Evolutionary conservation across 2,888 invertebrate species (phyloP), one percentile per base, ranked within the genome.

Genomic region (Cistogaster globosa): DNA sequence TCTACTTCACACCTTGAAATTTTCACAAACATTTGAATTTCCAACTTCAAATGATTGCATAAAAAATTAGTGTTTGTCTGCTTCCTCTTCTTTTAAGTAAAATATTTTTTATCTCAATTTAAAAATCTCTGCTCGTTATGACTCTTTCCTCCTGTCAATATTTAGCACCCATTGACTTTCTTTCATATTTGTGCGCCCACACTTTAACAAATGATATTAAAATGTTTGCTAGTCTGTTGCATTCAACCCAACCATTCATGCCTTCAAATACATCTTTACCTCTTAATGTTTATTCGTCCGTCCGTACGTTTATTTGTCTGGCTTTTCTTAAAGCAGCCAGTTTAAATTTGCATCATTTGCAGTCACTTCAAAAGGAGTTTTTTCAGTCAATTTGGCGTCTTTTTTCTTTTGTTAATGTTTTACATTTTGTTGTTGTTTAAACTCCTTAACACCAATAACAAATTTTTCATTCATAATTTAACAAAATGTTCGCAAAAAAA

Each of bases 381-480:
- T 32, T 67, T 36, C 51, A 86, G 77, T 74, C 77, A 81, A 62
- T 38, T 68, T 77, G 74, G 75, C 75, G 65, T 65, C 76, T 36
- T 58, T 67, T 36, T 38, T 65, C n/a, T 62, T 32, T 16, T n/a
- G 7, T 20, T 53, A 53, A 53, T 63, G 11, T 72, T 38, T 18
- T 32, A 45, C 20, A 38, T 68, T 58, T 48, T 71, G 32, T 26
- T 60, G 42, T 62, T 68, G 62, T 48, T 74, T 36, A 57, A 63
- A 77, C 76, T 68, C 45, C 57, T 71, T 72, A n/a, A 53, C 62
- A 42, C 63, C 36, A 76, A 71, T 71, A 82, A 81, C 63, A 77
- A 77, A 84, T 69, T 63, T 81, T 84, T 84, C 84, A 84, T 84
- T 84, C 84, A 84, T 84, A 84, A 84, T 68, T 84, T 84, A 74